phyloP scores from a whole-genome alignment of 2,888 invertebrate species.

The Seira ritae region DNA sequence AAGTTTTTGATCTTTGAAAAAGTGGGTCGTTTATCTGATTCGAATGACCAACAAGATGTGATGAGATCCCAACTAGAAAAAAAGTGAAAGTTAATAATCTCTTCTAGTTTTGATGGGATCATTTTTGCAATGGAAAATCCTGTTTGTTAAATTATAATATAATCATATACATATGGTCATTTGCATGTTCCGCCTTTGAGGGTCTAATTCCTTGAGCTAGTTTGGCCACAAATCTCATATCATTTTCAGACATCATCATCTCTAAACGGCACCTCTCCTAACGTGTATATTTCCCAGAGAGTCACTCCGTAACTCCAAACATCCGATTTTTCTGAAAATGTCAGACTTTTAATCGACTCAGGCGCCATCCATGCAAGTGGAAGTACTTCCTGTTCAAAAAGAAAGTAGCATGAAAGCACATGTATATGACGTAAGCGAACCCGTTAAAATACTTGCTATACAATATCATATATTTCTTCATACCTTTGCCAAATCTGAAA shows the following conservation, averaged over 20 bases:
- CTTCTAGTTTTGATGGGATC: too few relatives aligned
- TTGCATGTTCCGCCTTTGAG: constrained; percentile 33
- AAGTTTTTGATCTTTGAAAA: constrained; percentile 52
- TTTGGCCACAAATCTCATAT: constrained; percentile 31
- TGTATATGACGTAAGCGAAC: neutral
- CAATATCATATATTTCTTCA: neutral
- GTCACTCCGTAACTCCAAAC: constrained; percentile 44
- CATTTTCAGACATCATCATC: constrained; percentile 29
- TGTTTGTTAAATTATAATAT: too few relatives aligned
- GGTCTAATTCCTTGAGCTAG: constrained; percentile 34
- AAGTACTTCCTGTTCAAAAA: constrained; percentile 23
- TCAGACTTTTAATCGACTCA: constrained; percentile 29
- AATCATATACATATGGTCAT: constrained; percentile 15
- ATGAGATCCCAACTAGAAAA: constrained; percentile 38
- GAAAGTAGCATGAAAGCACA: neutral
- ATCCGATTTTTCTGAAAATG: constrained; percentile 39
- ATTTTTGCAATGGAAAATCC: too few relatives aligned
- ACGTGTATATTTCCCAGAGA: constrained; percentile 44
- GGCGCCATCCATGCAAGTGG: constrained; percentile 48
- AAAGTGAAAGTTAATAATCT: neutral
- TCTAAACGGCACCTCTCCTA: constrained; percentile 46
- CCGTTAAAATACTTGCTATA: too few relatives aligned
- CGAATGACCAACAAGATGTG: constrained; percentile 37
- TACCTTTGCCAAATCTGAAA: constrained; percentile 32
- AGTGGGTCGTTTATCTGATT: constrained; percentile 22